These are phyloP conservation scores for Strigamia transsilvanica DNA, from an alignment of 2,888 invertebrate genomes.

Conservation along the genomic window DNA sequence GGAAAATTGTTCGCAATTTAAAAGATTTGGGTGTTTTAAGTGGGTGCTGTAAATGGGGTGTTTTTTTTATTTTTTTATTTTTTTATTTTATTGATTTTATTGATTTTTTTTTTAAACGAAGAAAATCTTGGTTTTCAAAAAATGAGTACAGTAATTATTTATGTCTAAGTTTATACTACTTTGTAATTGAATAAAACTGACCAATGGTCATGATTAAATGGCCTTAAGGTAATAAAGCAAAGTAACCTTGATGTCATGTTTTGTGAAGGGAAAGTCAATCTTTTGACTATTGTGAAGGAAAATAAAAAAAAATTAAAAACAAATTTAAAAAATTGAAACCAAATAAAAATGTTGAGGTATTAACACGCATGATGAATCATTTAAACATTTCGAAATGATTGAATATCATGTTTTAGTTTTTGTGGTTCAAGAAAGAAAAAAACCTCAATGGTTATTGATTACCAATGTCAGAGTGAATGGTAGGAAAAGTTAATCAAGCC, in stretches of 20 bases:
- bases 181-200: background rate
- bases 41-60: background rate
- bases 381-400: conserved; percentile 20
- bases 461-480: conserved; percentile 16
- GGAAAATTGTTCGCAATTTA: conserved; percentile 36
- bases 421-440: background rate
- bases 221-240: no score
- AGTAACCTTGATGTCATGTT: background rate
- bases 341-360: background rate
- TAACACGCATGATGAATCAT: background rate
- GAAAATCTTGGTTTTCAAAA: background rate
- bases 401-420: conserved; percentile 3
- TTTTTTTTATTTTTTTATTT: conserved; percentile 1
- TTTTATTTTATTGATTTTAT: background rate
- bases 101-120: background rate
- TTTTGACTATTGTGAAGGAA: background rate
- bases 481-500: conserved; percentile 38
- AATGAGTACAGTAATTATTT: background rate
- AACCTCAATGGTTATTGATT: conserved; percentile 23
- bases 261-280: conserved; percentile 11
- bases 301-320: background rate
- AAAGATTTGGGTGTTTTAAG: conserved; percentile 1
- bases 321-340: background rate
- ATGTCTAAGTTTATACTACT: background rate
- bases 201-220: background rate